Conservation (phyloP, 2,888 invertebrate species). For the Cheilosia urbana region DNA sequence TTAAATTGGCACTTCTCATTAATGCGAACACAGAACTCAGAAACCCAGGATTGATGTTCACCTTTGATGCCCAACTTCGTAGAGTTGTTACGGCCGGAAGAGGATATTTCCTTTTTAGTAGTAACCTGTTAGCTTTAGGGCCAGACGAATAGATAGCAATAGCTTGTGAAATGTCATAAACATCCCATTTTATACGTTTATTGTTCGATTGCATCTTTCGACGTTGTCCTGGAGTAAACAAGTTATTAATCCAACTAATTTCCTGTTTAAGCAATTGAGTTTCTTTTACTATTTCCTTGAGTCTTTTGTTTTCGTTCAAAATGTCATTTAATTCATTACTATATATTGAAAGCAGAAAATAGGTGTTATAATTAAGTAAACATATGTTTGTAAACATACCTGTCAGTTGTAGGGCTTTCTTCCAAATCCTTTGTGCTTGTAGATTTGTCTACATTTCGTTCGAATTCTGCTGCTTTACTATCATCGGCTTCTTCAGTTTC, state of each 20-base stretch:
- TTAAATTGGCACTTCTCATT: background rate
- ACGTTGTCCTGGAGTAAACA: slow-evolving; percentile 1
- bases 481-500: no score
- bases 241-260: background rate
- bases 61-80: background rate
- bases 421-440: background rate
- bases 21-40: slow-evolving; percentile 5
- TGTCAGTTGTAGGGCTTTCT: background rate
- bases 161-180: background rate
- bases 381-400: background rate
- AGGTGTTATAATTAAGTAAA: no score
- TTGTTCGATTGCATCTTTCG: no score
- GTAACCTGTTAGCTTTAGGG: background rate
- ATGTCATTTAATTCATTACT: background rate
- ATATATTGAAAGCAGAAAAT: background rate
- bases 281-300: background rate
- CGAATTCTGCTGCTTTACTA: no score
- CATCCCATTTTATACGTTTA: background rate
- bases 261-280: slow-evolving; percentile 3
- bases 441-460: no score
- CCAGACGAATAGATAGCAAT: background rate
- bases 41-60: background rate
- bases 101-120: background rate
- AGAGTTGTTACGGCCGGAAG: background rate
- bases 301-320: background rate